Evolutionary conservation across 2,797 vertebrate genomes (phyloP), one percentile per base, ranked within the genome.

Genomic region (Rachycentron canadum): DNA sequence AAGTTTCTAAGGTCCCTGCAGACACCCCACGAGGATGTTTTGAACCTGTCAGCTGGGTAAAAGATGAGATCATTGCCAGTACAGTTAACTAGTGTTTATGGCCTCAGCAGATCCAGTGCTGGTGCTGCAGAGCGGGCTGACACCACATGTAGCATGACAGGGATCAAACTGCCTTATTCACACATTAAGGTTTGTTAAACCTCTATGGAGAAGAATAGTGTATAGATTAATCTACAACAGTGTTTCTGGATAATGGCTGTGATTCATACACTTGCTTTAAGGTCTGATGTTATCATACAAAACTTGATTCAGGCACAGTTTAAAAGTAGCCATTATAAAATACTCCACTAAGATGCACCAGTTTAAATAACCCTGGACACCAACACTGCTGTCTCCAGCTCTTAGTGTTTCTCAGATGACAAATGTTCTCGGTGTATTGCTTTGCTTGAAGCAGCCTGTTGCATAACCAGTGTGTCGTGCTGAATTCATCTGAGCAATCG

Each of bases 391-490:
- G 23, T 69, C 62, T 58, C 11, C 61, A 34, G 25, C 50, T 73
- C 63, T 41, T 38, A 26, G n/a, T 61, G 62, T 59, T 64, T 63
- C 73, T 79, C 66, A 26, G 59, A 68, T 64, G 56, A 86, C 28
- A 6, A 76, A 58, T 34, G 25, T 65, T 78, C 57, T 57, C 58
- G n/a, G 25, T 71, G 75, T 40, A 7, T 52, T n/a, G n/a, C 71
- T 78, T 75, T 1, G 40, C 82, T 87, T 40, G 17, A 68, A 81
- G 85, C 89, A 41, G 70, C 76, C 73, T 79, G 80, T 92, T 93
- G 83, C 85, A 64, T 91, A 93, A 91, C 84, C 56, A 41, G 23
- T 7, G 1, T 71, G 86, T 80, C 40, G 34, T 71, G 73, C 61
- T 81, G 78, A 81, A 82, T 86, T 77, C 67, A 84, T 87, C 60